phyloP scores from a whole-genome alignment of 2,113 vertebrate species.

The Chunga burmeisteri region DNA sequence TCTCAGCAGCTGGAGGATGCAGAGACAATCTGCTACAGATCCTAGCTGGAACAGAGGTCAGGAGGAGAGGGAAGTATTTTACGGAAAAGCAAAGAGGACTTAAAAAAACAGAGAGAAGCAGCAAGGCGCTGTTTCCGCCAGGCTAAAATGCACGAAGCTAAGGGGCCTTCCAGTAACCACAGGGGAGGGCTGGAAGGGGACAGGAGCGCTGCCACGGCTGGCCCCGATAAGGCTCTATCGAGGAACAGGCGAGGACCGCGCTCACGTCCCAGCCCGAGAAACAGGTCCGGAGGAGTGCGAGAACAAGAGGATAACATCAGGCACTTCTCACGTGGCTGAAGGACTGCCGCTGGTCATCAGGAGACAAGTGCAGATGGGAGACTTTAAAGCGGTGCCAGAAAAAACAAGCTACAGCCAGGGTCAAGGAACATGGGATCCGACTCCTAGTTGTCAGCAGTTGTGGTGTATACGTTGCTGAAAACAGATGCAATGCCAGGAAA shows the following conservation, averaged over 20 bases:
- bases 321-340: constrained; percentile 19
- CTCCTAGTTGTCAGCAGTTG: constrained; percentile 62
- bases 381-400: constrained; percentile 50
- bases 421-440: constrained; percentile 49
- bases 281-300: neutral
- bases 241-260: neutral
- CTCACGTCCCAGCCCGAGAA: neutral
- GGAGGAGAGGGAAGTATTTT: neutral
- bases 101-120: neutral
- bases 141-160: neutral
- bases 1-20: neutral
- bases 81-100: neutral
- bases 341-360: neutral
- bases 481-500: constrained; percentile 61
- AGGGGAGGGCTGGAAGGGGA: neutral
- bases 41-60: neutral
- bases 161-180: neutral
- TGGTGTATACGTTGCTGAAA: constrained; percentile 50
- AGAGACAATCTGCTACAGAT: neutral
- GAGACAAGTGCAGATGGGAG: constrained; percentile 22
- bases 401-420: constrained; percentile 50
- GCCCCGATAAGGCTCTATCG: constrained; percentile 17
- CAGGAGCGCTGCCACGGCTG: neutral
- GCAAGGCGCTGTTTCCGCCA: neutral
- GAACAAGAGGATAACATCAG: constrained; percentile 35